Percentiles rank a stretch among this genome's conserved stretches.
These are phyloP conservation scores for Callionymus lyra DNA, from an alignment of 2,113 vertebrate species.

Conservation along the genomic window DNA sequence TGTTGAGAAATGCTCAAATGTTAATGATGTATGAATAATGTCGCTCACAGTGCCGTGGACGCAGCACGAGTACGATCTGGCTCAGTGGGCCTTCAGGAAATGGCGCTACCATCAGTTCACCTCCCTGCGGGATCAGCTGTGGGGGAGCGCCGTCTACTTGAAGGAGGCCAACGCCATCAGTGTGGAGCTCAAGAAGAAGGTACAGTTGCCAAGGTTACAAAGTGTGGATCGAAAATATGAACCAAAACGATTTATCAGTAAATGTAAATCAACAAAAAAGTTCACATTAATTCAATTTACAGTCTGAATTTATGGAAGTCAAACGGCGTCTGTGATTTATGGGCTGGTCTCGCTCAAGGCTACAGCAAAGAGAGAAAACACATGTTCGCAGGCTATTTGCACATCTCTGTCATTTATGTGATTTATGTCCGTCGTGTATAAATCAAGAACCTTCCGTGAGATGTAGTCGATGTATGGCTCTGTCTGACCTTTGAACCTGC, in stretches of 20 bases:
- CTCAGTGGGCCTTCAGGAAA: slow-evolving; percentile 95
- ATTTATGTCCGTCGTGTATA: slow-evolving; percentile 24
- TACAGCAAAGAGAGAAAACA: slow-evolving; percentile 20
- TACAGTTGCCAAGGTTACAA: too few species aligned
- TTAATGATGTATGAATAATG: neutral
- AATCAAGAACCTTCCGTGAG: neutral
- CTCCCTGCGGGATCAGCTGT: slow-evolving; percentile 88
- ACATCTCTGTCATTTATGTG: slow-evolving; percentile 10
- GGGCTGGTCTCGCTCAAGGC: slow-evolving; percentile 4
- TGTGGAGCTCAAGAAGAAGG: slow-evolving; percentile 97
- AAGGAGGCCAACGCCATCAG: slow-evolving; percentile 98
- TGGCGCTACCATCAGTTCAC: slow-evolving; percentile 98
- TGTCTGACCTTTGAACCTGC: slow-evolving; percentile 8
- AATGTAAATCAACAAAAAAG: too few species aligned
- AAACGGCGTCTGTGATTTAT: slow-evolving; percentile 31
- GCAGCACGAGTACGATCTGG: slow-evolving; percentile 85
- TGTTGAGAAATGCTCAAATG: too few species aligned
- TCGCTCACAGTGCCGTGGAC: slow-evolving; percentile 81
- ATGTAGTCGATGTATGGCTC: slow-evolving; percentile 8
- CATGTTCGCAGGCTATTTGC: slow-evolving; percentile 13
- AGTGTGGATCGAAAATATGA: too few species aligned
- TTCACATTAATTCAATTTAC: too few species aligned
- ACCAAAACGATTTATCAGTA: too few species aligned
- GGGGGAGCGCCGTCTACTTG: slow-evolving; percentile 94
- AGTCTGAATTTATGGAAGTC: neutral